phyloP scores from a whole-genome alignment of 1,140 invertebrate genomes.

The Hylaeus anthracinus region DNA sequence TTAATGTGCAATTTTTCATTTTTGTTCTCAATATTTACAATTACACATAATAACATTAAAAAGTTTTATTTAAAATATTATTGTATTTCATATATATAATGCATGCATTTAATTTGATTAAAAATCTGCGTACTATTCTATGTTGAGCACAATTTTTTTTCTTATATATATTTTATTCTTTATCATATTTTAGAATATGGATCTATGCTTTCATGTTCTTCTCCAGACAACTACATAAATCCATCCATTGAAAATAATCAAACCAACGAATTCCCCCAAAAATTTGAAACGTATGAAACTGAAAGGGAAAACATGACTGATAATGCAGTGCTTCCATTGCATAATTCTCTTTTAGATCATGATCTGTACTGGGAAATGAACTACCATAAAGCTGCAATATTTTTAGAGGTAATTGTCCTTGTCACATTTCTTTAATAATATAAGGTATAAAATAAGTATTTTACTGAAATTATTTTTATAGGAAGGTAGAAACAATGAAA shows the following conservation, averaged over 20 bases:
- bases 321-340: conserved; percentile 69
- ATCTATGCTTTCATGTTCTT: conserved; percentile 78
- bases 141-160: conserved; percentile 30
- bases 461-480: conserved; percentile 73
- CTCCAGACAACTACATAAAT: conserved; percentile 70
- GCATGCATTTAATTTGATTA: background rate
- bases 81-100: conserved; percentile 10
- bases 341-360: conserved; percentile 66
- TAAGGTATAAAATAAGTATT: background rate
- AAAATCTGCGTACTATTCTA: background rate
- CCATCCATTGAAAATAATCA: conserved; percentile 42
- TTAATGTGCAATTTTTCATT: background rate
- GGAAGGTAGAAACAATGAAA: conserved; percentile 96
- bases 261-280: conserved; percentile 66
- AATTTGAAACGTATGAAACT: conserved; percentile 53
- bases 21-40: background rate
- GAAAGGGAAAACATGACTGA: conserved; percentile 66
- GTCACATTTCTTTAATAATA: background rate
- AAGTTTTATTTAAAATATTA: conserved; percentile 5
- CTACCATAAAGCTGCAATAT: conserved; percentile 94
- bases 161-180: conserved; percentile 24
- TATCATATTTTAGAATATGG: conserved; percentile 79
- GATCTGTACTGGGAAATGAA: conserved; percentile 91
- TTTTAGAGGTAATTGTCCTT: conserved; percentile 85
- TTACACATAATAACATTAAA: conserved; percentile 1